phyloP scores from a whole-genome alignment of 2,888 invertebrate genomes.

The Drosophila merina region DNA sequence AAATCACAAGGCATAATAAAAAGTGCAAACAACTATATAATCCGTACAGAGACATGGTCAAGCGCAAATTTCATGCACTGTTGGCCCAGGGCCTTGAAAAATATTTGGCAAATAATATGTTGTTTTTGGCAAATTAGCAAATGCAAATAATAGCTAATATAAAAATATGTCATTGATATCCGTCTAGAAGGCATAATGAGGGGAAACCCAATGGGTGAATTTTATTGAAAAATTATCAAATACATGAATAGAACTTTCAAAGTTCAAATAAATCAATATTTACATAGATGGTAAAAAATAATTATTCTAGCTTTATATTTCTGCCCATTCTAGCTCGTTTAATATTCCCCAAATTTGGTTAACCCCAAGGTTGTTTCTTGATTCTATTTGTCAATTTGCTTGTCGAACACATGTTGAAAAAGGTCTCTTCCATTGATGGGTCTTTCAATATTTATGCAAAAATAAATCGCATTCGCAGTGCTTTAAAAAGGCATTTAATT shows the following conservation, averaged over 20 bases:
- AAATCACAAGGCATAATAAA: slow-evolving; percentile 36
- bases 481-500: slow-evolving; percentile 55
- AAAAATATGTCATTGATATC: slow-evolving; percentile 34
- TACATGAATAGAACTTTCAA: neutral
- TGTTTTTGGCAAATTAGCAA: slow-evolving; percentile 67
- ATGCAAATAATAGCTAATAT: slow-evolving; percentile 40
- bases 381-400: slow-evolving; percentile 28
- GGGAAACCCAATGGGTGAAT: neutral
- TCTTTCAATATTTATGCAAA: slow-evolving; percentile 57
- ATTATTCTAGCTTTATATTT: slow-evolving; percentile 2
- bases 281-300: slow-evolving; percentile 15
- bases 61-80: slow-evolving; percentile 70
- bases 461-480: slow-evolving; percentile 27
- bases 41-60: slow-evolving; percentile 63
- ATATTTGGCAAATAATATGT: slow-evolving; percentile 52
- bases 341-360: slow-evolving; percentile 57
- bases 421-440: slow-evolving; percentile 45
- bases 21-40: slow-evolving; percentile 39
- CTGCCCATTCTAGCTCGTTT: slow-evolving; percentile 15
- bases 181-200: slow-evolving; percentile 7
- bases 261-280: slow-evolving; percentile 17
- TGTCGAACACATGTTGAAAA: slow-evolving; percentile 32
- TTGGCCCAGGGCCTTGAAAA: slow-evolving; percentile 55
- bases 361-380: slow-evolving; percentile 21
- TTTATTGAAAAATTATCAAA: neutral